These are phyloP conservation scores for Tamias sibiricus DNA, from an alignment of 2,113 vertebrate species.

Conservation along the genomic window DNA sequence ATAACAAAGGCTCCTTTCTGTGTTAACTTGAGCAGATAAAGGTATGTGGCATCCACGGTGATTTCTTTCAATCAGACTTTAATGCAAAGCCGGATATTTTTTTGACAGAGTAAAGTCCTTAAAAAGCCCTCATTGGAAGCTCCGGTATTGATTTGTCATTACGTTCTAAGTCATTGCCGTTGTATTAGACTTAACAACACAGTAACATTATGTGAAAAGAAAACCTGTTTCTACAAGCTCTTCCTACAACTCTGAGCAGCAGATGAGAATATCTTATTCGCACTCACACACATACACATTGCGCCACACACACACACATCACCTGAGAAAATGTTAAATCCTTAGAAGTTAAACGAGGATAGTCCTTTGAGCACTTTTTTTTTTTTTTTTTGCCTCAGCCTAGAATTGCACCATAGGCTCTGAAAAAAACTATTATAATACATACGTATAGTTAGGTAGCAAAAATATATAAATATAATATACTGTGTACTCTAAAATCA, in stretches of 20 bases:
- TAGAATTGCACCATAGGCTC: background rate
- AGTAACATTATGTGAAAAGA: conserved; percentile 27
- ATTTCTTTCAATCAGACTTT: conserved; percentile 64
- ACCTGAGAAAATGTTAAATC: background rate
- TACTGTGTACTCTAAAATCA: background rate
- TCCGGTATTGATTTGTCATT: conserved; percentile 55
- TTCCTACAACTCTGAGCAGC: background rate
- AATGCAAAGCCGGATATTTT: conserved; percentile 74
- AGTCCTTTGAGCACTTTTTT: background rate
- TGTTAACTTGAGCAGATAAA: conserved; percentile 54
- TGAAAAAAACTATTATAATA: background rate
- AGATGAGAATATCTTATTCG: background rate
- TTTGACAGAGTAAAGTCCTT: conserved; percentile 76
- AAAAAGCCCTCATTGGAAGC: conserved; percentile 70
- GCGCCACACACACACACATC: background rate
- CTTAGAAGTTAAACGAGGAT: background rate
- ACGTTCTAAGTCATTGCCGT: conserved; percentile 58
- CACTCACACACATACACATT: background rate
- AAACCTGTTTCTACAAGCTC: conserved; percentile 68
- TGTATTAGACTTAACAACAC: conserved; percentile 62
- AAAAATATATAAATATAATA: background rate
- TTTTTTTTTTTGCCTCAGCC: background rate
- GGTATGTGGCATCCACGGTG: conserved; percentile 44
- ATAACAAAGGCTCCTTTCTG: conserved; percentile 70
- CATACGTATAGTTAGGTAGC: background rate